Percentiles rank a stretch among this genome's conserved stretches.
These are phyloP conservation scores for Dolomedes plantarius DNA, from an alignment of 2,888 invertebrate genomes.

Conservation along the genomic window DNA sequence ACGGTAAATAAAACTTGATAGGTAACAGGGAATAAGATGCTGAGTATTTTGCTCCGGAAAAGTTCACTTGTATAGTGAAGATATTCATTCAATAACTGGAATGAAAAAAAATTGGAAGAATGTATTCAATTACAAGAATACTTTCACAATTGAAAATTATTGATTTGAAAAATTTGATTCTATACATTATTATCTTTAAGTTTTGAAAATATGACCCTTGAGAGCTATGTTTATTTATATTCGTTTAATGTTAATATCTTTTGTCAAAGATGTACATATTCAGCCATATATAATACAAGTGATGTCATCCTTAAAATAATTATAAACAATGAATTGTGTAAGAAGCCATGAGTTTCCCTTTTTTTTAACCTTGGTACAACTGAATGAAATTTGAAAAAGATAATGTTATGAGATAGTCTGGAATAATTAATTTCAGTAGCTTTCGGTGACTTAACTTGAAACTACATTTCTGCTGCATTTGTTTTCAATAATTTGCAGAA, in stretches of 20 bases:
- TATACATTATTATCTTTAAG: background rate
- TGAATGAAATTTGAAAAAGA: background rate
- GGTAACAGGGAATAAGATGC: background rate
- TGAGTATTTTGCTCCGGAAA: background rate
- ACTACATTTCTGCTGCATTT: background rate
- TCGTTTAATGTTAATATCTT: background rate
- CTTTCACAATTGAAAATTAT: background rate
- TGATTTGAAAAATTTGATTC: background rate
- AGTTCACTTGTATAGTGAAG: background rate
- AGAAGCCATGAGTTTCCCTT: background rate
- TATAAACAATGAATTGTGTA: background rate
- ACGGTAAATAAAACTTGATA: conserved; percentile 4
- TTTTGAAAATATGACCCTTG: background rate
- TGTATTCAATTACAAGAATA: background rate
- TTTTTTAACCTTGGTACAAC: background rate
- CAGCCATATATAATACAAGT: background rate
- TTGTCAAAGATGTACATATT: background rate
- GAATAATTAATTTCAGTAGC: background rate
- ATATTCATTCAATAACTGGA: background rate
- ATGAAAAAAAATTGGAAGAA: background rate
- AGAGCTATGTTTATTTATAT: background rate
- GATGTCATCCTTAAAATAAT: background rate
- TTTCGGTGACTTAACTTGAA: background rate
- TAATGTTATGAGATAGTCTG: background rate
- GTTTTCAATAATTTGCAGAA: background rate